Conservation (phyloP, 2,888 invertebrate species). For the Hirtodrosophila alboralis region DNA sequence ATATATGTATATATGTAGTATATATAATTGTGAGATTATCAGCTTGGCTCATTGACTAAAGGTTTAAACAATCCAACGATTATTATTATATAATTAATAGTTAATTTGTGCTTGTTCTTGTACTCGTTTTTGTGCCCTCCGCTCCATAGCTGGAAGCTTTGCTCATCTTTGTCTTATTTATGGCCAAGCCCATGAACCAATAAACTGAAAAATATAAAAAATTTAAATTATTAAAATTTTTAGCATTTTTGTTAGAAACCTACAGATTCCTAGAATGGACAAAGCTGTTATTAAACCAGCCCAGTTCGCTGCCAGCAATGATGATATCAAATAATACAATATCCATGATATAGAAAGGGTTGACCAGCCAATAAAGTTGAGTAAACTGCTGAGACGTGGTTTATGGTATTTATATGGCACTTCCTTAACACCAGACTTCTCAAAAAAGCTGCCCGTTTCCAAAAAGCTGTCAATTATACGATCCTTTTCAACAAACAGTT, state of each 20-base stretch:
- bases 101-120: conserved; percentile 72
- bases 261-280: conserved; percentile 89
- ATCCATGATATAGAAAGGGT: conserved; percentile 75
- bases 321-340: conserved; percentile 77
- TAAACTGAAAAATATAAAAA: conserved; percentile 86
- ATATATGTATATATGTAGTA: conserved; percentile 17
- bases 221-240: neutral
- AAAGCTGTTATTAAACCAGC: conserved; percentile 75
- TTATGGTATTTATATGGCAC: conserved; percentile 86
- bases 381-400: conserved; percentile 87
- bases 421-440: conserved; percentile 89
- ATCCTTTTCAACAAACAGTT: conserved; percentile 93
- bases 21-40: conserved; percentile 72
- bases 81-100: conserved; percentile 25
- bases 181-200: conserved; percentile 90
- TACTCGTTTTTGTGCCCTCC: conserved; percentile 55
- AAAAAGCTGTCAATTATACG: conserved; percentile 84
- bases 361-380: conserved; percentile 90
- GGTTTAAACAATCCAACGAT: conserved; percentile 50
- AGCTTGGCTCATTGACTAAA: conserved; percentile 73
- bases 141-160: conserved; percentile 92
- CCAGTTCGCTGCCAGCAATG: conserved; percentile 85
- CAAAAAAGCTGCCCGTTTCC: conserved; percentile 89
- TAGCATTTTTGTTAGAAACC: conserved; percentile 85
- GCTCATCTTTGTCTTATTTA: conserved; percentile 93